These are phyloP conservation scores for Epirrhoe alternata DNA, from an alignment of 2,888 invertebrate species.

Conservation along the genomic window DNA sequence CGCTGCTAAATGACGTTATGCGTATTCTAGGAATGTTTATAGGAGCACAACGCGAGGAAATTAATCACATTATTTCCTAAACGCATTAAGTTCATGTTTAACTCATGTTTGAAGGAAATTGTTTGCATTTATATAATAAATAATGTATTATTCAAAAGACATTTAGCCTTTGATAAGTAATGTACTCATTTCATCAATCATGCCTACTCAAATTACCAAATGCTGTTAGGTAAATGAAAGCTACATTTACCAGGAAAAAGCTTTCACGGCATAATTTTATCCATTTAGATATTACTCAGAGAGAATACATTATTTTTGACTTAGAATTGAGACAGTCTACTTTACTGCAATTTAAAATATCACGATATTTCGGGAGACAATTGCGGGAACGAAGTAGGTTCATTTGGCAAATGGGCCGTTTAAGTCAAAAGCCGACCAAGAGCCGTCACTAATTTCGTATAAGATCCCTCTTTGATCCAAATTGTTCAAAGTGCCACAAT, in stretches of 20 bases:
- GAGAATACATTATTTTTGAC: not conserved
- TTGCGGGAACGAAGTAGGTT: not conserved
- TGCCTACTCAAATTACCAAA: not conserved
- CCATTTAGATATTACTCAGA: not conserved
- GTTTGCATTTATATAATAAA: not conserved
- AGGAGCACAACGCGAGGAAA: not conserved
- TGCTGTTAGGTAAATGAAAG: not conserved
- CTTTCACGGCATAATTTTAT: not conserved
- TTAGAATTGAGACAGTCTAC: not conserved
- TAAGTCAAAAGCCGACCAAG: slow-evolving; percentile 4
- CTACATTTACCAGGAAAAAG: not conserved
- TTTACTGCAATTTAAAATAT: not conserved
- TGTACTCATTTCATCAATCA: not conserved
- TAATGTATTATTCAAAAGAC: not conserved
- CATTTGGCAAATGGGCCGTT: not conserved
- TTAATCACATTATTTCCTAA: not conserved
- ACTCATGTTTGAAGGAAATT: not conserved
- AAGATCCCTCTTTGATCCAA: slow-evolving; percentile 46
- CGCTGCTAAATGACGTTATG: not conserved
- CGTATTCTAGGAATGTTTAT: not conserved
- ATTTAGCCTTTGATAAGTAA: not conserved
- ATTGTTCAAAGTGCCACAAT: slow-evolving; percentile 63
- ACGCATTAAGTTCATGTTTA: not conserved
- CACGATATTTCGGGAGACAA: not conserved
- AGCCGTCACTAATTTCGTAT: slow-evolving; percentile 21